phyloP scores from a whole-genome alignment of 2,113 vertebrate genomes.

The Mormoops blainvillei region DNA sequence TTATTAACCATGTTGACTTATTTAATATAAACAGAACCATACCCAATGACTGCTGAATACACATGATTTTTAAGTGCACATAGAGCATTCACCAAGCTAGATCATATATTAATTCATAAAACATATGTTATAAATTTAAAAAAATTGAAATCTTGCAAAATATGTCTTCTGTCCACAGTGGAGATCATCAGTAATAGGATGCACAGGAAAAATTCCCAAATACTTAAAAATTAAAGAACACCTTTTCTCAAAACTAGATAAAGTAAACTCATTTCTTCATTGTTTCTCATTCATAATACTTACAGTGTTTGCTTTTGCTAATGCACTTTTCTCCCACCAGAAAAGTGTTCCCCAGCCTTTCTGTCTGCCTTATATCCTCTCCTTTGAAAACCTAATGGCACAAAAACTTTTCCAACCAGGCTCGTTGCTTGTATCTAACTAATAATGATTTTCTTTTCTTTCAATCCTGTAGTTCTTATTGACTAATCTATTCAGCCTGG shows the following conservation, averaged over 20 bases:
- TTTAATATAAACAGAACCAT: neutral
- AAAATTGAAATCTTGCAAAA: neutral
- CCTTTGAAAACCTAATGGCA: conserved; percentile 5
- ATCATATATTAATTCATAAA: neutral
- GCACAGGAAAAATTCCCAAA: neutral
- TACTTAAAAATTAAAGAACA: neutral
- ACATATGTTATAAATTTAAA: neutral
- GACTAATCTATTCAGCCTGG: neutral
- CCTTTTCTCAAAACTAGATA: neutral
- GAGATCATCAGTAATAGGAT: neutral
- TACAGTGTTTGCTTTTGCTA: neutral
- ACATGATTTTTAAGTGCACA: neutral
- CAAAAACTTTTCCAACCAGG: neutral
- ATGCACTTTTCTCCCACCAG: neutral
- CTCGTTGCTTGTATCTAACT: neutral
- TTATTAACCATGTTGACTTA: neutral
- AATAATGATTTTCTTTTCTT: conserved; percentile 10
- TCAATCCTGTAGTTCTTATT: conserved; percentile 1
- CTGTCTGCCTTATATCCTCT: neutral
- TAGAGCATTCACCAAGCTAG: neutral
- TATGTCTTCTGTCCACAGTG: neutral
- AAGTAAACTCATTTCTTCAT: neutral
- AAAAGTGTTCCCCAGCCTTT: neutral
- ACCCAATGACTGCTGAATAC: neutral
- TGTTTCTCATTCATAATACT: neutral